Evolutionary conservation across 2,797 vertebrate genomes (phyloP).

Genomic region (Scolopax bukidnonensis): DNA sequence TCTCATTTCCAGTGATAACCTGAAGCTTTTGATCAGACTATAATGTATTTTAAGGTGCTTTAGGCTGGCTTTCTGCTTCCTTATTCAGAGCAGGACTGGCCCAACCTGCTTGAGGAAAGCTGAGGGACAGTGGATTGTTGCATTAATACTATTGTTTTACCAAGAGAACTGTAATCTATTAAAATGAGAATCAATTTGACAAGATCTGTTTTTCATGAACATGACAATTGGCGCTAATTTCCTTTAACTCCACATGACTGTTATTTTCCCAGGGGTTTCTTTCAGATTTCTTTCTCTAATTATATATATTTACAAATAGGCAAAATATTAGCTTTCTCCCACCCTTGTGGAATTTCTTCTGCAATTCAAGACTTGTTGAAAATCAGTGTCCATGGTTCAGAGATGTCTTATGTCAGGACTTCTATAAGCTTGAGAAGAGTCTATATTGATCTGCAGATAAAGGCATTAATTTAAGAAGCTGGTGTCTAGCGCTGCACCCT

Average conservation of each 20-base stretch:
- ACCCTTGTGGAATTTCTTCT: neutral
- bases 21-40: neutral
- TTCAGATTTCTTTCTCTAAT: neutral
- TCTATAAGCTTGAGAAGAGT: neutral
- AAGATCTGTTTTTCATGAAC: neutral
- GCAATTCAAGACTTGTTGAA: neutral
- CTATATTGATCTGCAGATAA: neutral
- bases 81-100: neutral
- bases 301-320: neutral
- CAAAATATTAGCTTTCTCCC: neutral
- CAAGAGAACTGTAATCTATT: neutral
- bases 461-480: neutral
- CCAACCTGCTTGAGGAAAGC: neutral
- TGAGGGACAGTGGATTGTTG: fast-evolving
- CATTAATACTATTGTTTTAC: neutral
- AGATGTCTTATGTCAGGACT: neutral
- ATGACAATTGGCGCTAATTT: neutral
- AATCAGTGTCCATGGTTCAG: neutral
- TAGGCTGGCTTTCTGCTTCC: neutral
- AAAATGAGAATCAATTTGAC: neutral
- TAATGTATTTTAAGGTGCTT: neutral
- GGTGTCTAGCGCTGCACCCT: neutral
- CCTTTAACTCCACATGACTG: neutral
- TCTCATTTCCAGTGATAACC: neutral
- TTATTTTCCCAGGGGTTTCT: neutral